Evolutionary conservation across 2,797 vertebrate species (phyloP).

Genomic region (Sarcophilus harrisii): DNA sequence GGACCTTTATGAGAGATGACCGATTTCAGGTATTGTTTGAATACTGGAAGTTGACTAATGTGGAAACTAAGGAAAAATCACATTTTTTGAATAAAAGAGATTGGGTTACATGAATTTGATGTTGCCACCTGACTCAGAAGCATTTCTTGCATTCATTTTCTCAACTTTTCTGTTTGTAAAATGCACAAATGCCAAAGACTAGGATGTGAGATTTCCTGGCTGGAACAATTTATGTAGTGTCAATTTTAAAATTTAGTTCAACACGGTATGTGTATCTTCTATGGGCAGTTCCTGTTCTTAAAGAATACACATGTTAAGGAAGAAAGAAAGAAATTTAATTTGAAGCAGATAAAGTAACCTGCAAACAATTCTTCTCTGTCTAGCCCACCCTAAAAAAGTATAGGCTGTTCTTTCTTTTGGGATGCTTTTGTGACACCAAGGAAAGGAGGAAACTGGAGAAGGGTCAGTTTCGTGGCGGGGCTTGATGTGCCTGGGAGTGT

Average conservation of each 20-base stretch:
- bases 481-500: background rate
- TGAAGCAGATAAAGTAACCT: background rate
- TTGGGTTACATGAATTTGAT: background rate
- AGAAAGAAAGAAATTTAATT: background rate
- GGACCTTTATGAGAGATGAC: background rate
- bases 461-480: background rate
- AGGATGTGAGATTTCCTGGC: background rate
- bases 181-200: background rate
- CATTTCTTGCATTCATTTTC: background rate
- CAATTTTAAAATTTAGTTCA: background rate
- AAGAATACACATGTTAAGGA: background rate
- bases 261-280: background rate
- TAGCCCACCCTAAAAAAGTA: no score
- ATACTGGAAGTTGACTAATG: background rate
- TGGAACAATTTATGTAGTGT: background rate
- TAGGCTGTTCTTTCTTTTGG: background rate
- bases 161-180: background rate
- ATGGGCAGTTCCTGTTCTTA: background rate
- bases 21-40: background rate
- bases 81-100: background rate
- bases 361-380: background rate
- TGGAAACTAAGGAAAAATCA: background rate
- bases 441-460: background rate
- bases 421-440: background rate
- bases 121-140: background rate